Evolutionary conservation across 1,140 invertebrate species (phyloP), one percentile per base, ranked within the genome.

Genomic region (Drosophila melanica): DNA sequence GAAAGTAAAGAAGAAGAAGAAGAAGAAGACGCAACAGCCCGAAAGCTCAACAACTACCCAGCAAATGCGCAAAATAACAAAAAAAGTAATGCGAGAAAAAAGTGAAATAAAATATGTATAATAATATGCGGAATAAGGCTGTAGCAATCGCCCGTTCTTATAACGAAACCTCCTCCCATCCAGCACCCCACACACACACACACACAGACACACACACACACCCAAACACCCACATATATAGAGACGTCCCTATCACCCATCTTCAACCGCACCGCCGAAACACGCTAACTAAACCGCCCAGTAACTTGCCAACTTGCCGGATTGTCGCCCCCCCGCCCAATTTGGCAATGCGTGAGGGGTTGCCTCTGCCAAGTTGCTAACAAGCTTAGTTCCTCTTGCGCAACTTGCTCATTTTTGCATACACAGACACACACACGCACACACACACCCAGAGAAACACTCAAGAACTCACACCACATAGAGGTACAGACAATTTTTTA

Each of bases 41-140:
- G 74, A 85, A 73, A 86, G 69, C 67, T 64, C 64, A 81, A 82
- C 80, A 82, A 78, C 65, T 64, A 64, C 78, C 30, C 41, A 62
- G 50, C 62, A 77, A 69, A 60, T 69, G 65, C 27, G 37, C 70
- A 69, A 51, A 69, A 70, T 14, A 35, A 51, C 30, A 18, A 53
- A 53, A 18, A 30, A 16, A 35, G 35, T 9, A 85, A 55, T 79
- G 67, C 60, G 75, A 41, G 55, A 71, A 75, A 27, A 77, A 75
- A 65, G 39, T 72, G 48, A 82, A 86, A 78, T 87, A 82, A 87
- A 81, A 87, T 78, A 86, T 87, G 75, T 85, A 86, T 79, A 82
- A 81, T 87, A 79, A 87, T 79, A 89, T 89, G 77, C 73, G 86
- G 64, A 87, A 87, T 87, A 79, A 79, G 64, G 71, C 55, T 77